Conservation (phyloP, 2,113 vertebrate species). For the Thymallus thymallus region DNA sequence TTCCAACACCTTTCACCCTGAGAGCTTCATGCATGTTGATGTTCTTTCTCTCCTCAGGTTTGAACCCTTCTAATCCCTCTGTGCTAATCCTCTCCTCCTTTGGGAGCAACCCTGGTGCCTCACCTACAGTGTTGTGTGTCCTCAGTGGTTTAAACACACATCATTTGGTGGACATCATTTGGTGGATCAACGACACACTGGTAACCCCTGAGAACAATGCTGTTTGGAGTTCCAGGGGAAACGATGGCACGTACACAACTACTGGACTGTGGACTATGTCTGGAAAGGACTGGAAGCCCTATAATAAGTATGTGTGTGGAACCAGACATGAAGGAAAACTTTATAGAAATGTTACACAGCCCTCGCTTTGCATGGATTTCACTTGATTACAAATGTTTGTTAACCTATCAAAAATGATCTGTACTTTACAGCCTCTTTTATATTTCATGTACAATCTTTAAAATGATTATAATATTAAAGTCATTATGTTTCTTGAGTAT, state of each 20-base stretch:
- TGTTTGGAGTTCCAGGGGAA: not conserved
- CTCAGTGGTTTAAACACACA: conserved; percentile 32
- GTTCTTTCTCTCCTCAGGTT: conserved; percentile 5
- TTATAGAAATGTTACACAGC: conserved; percentile 2
- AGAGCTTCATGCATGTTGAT: not conserved
- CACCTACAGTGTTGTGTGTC: conserved; percentile 27
- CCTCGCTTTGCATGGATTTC: conserved; percentile 12
- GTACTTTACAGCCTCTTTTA: not conserved
- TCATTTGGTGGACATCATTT: conserved; percentile 18
- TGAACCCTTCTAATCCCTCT: conserved; percentile 15
- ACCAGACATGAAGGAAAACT: conserved; percentile 10
- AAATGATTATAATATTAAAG: too few relatives aligned
- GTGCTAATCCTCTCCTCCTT: conserved; percentile 29
- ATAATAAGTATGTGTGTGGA: conserved; percentile 36
- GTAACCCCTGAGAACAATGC: conserved; percentile 1
- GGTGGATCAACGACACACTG: conserved; percentile 35
- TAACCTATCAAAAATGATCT: not conserved
- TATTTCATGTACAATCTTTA: too few relatives aligned
- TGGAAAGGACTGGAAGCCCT: conserved; percentile 14
- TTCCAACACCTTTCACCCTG: not conserved
- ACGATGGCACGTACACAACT: conserved; percentile 31
- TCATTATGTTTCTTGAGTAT: too few relatives aligned
- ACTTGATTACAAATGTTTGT: not conserved
- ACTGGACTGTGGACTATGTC: conserved; percentile 31
- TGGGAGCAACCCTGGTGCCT: not conserved